Base-by-base conservation (phyloP, 1,140 invertebrate genomes). In the Gerris buenoi region DNA sequence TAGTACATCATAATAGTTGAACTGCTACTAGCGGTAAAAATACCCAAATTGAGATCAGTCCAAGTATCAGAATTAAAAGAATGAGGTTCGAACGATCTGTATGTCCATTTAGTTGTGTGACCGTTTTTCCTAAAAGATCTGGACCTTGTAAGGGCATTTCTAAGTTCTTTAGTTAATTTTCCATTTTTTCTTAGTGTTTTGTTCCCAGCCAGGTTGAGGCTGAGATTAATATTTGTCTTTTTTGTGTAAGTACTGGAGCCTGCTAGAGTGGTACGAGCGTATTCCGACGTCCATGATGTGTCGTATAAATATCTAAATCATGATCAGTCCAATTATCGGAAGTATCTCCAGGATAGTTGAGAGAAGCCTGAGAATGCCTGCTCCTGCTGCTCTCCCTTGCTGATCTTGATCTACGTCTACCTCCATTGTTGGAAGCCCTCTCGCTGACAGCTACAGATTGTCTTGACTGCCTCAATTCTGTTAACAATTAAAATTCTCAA, bases 291-390 rank as follows among this genome's bases (percentile, higher is more conserved):
- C 33, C 33, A 18, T 46, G 33, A 46, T 46, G 33, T 10, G 91
- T 87, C 85, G 93, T 92, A 78, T 95, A 95, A 73, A 95, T 93
- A 71, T 95, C 92, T 87, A 94, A 92, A 75, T 95, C 92, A 75
- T 95, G 91, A 77, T 95, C 93, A 64, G 92, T 95, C 91, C 91
- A 95, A 75, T 93, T 93, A 75, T 93, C 88, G 56, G 88, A 87
- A 73, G 88, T 91, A 74, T 93, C 91, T 23, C 73, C 73, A 74
- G 87, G 87, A 77, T 90, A 87, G 71, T 89, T 90, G 60, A 91
- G 79, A 3, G 88, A 91, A 57, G 85, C 84, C 23, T 82, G 80
- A 73, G 86, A 88, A 75, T 88, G 88, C 70, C 87, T 68, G 66
- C 70, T 73, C 28, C 72, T 67, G 66, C 59, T 58, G 2, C 64